phyloP scores from a whole-genome alignment of 1,140 invertebrate species.

The Dendroctonus valens region DNA sequence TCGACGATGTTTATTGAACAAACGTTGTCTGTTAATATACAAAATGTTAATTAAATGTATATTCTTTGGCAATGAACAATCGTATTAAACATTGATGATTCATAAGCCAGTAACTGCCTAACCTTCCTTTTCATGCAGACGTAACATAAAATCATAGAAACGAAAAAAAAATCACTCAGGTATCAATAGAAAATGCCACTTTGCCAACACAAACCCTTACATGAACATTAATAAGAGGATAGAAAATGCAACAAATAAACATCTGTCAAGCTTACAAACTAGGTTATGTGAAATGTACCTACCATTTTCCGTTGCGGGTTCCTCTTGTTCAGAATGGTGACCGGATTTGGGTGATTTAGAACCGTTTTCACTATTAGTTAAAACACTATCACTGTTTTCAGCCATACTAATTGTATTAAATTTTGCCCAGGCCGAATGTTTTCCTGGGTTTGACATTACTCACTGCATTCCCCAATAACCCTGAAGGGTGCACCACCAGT shows the following conservation, averaged over 20 bases:
- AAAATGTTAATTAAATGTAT: neutral
- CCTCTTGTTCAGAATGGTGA: conserved; percentile 28
- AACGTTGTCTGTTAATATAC: too few species aligned
- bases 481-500: too few species aligned
- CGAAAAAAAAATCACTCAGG: neutral
- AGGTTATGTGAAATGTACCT: conserved; percentile 30
- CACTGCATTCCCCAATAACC: too few species aligned
- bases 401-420: conserved; percentile 41
- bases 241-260: conserved; percentile 30
- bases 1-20: too few species aligned
- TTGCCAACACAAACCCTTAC: neutral
- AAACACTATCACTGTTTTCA: conserved; percentile 43
- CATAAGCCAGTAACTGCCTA: neutral
- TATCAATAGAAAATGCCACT: neutral
- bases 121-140: conserved; percentile 4
- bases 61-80: neutral
- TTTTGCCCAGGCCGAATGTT: too few species aligned
- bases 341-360: conserved; percentile 37
- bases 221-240: conserved; percentile 9
- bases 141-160: conserved; percentile 1
- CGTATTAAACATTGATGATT: neutral
- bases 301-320: conserved; percentile 42
- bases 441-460: too few species aligned
- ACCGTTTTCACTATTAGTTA: conserved; percentile 43
- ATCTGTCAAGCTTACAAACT: conserved; percentile 32